Base-by-base conservation (phyloP, 2,888 invertebrate species). In the Germaria angustata region DNA sequence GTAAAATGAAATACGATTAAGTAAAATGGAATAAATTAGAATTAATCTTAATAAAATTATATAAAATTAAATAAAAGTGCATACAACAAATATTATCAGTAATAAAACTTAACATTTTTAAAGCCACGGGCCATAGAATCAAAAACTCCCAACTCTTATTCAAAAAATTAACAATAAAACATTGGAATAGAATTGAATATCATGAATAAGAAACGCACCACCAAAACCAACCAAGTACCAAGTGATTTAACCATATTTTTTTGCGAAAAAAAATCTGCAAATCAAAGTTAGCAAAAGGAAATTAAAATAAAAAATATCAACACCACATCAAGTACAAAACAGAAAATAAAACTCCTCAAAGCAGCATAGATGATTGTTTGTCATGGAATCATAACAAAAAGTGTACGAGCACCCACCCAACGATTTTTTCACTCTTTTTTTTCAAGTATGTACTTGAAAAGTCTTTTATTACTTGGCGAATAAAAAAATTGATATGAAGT, bases 41-140 rank as follows among this genome's bases (percentile, higher is more conserved):
- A n/a, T n/a, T n/a, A n/a, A n/a, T n/a, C n/a, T n/a, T n/a, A n/a
- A n/a, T n/a, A n/a, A n/a, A n/a, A n/a, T n/a, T n/a, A n/a, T n/a
- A n/a, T n/a, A n/a, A n/a, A n/a, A n/a, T n/a, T n/a, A n/a, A n/a
- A n/a, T n/a, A n/a, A 7, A 63, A 63, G 44, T 7, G 44, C 28
- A 34, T 51, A 34, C 53, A 13, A 41, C 1, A 55, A 55, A 66
- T 49, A 66, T 36, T 65, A 55, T n/a, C 34, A 75, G 75, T 69
- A 63, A 71, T 71, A 71, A 71, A 78, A 71, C 36, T 71, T 36
- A 78, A 78, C 78, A 78, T 69, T 77, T 69, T 68, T 7, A 78
- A 77, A 71, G 63, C 63, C 78, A 78, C 69, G 55, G 55, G 55
- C 71, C 55, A 78, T 71, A 36, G 65, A 78, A 71, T 78, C 68